Conservation (phyloP, 2,113 vertebrate genomes). For the Rhabdornis inornatus region DNA sequence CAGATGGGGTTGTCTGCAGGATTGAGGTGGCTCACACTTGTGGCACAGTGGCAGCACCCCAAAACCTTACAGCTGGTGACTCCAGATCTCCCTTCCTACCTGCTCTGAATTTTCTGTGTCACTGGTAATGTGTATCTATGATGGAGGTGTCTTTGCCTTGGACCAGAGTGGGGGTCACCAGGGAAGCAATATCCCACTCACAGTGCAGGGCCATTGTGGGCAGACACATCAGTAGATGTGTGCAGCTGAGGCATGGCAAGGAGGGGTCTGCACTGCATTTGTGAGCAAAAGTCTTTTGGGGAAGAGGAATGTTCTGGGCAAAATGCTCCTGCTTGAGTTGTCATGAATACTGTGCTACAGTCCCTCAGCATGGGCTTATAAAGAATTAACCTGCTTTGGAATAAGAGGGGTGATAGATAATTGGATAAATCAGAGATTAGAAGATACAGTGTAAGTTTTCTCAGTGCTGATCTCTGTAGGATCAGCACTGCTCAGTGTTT, state of each 20-base stretch:
- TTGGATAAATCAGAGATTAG: background rate
- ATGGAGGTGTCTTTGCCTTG: background rate
- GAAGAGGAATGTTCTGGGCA: background rate
- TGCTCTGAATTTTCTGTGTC: background rate
- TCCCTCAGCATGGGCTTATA: background rate
- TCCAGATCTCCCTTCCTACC: background rate
- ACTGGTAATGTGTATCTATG: accelerated
- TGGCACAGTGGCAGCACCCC: background rate
- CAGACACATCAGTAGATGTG: accelerated
- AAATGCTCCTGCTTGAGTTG: background rate
- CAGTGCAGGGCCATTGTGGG: background rate
- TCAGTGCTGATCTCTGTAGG: background rate
- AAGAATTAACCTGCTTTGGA: background rate
- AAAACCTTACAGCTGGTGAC: background rate
- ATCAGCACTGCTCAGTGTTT: background rate
- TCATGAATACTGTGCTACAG: accelerated
- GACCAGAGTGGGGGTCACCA: background rate
- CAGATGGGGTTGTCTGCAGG: background rate
- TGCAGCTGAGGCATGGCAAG: background rate
- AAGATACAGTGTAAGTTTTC: background rate
- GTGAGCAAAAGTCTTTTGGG: background rate
- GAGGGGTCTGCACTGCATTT: background rate
- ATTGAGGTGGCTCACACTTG: background rate
- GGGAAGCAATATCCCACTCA: background rate
- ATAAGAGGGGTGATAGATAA: background rate